These are phyloP conservation scores for Alouatta palliata DNA, from an alignment of 2,113 vertebrate species.

Conservation along the genomic window DNA sequence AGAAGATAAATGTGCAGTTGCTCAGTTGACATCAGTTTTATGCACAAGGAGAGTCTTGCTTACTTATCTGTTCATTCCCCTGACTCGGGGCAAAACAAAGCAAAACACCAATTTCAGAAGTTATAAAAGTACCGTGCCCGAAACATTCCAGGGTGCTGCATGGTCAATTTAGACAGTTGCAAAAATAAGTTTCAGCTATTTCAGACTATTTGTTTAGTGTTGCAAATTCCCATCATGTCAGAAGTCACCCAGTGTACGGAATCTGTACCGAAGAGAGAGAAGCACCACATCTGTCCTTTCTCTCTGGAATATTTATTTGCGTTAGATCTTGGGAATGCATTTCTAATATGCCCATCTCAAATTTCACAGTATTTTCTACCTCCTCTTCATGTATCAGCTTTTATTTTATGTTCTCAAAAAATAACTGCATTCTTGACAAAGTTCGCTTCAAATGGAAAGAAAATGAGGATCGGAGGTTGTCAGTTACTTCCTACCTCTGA, in stretches of 20 bases:
- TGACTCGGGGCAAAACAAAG: not conserved
- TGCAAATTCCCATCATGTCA: not conserved
- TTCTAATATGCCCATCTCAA: accelerated
- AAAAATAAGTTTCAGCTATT: not conserved
- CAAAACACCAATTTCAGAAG: not conserved
- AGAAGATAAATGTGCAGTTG: not conserved
- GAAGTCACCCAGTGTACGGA: not conserved
- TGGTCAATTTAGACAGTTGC: not conserved
- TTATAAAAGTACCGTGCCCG: accelerated
- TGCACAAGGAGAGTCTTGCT: not conserved
- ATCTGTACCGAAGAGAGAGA: accelerated
- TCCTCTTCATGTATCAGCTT: not conserved
- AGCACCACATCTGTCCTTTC: not conserved
- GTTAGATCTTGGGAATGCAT: not conserved
- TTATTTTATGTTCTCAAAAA: not conserved
- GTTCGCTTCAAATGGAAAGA: not conserved
- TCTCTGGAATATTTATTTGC: accelerated
- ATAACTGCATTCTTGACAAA: not conserved
- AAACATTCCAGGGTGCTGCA: not conserved
- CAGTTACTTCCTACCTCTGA: not conserved
- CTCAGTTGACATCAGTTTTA: slow-evolving; percentile 37
- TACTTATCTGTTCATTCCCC: not conserved
- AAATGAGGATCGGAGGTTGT: not conserved
- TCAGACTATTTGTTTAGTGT: not conserved
- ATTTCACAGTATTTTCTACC: accelerated